A percentile compares a stretch with the other conserved stretches of the same genome.
Evolutionary conservation across 2,888 invertebrate genomes (phyloP).

Genomic region (Nematopogon swammerdamellus): DNA sequence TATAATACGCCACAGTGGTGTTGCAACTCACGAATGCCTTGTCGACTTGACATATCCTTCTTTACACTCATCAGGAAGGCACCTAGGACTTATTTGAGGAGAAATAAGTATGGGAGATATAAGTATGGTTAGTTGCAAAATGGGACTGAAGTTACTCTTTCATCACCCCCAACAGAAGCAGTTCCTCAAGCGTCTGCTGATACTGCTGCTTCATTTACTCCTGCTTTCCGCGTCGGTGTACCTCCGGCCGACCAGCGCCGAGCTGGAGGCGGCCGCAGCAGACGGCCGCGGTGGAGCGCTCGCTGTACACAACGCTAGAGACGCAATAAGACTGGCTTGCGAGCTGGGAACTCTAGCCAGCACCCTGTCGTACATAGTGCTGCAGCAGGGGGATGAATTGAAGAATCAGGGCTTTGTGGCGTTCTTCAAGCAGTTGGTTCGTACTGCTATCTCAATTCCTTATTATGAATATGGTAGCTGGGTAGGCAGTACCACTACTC

Average conservation of each 20-base stretch:
- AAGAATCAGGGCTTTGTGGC: conserved; percentile 89
- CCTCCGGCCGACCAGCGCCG: conserved; percentile 68
- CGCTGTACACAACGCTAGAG: conserved; percentile 28
- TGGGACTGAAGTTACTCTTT: too few species aligned
- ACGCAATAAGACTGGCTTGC: conserved; percentile 64
- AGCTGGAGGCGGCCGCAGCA: conserved; percentile 43
- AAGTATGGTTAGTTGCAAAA: too few species aligned
- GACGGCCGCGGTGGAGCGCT: conserved; percentile 42
- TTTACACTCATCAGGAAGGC: too few species aligned
- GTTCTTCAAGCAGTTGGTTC: conserved; percentile 89
- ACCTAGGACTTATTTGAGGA: too few species aligned
- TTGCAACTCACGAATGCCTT: too few species aligned
- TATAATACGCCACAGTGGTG: too few species aligned
- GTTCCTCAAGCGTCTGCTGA: conserved; percentile 86
- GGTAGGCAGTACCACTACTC: too few species aligned
- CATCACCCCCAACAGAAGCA: conserved; percentile 82
- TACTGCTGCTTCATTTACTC: conserved; percentile 83
- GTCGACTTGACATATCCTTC: too few species aligned
- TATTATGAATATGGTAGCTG: too few species aligned
- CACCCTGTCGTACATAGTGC: conserved; percentile 82
- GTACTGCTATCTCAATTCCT: too few species aligned
- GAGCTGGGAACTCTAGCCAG: conserved; percentile 85
- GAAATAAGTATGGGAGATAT: too few species aligned
- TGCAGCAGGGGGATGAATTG: conserved; percentile 93
- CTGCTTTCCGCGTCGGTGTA: conserved; percentile 90